Conservation (phyloP, 2,797 vertebrate species). For the Neopelma chrysocephalum region DNA sequence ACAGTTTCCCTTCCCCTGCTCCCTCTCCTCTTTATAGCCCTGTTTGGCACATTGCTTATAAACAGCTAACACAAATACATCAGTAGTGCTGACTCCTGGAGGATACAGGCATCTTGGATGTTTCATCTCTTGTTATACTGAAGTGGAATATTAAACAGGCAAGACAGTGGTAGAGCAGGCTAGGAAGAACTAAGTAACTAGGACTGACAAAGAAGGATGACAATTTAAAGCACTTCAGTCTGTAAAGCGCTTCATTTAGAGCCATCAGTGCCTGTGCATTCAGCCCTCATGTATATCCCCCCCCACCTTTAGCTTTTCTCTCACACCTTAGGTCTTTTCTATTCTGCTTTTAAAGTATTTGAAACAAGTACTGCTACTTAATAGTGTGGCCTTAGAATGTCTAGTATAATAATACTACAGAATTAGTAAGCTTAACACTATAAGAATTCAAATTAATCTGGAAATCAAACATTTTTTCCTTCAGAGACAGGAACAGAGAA, state of each 20-base stretch:
- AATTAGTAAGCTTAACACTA: not conserved
- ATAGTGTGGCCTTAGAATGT: not conserved
- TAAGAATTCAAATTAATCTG: not conserved
- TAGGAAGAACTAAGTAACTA: not conserved
- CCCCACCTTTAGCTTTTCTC: not conserved
- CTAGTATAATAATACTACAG: not conserved
- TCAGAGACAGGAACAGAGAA: not conserved
- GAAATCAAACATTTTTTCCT: not conserved
- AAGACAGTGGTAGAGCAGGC: slow-evolving; percentile 8
- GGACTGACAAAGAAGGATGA: not conserved
- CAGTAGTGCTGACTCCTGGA: slow-evolving; percentile 28
- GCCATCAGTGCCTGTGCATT: not conserved
- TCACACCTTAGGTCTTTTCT: not conserved
- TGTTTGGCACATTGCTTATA: not conserved
- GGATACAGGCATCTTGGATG: slow-evolving; percentile 26
- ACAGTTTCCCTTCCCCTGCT: not conserved
- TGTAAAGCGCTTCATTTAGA: slow-evolving; percentile 12
- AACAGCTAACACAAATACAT: slow-evolving; percentile 25
- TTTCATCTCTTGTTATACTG: slow-evolving; percentile 53
- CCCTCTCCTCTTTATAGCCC: not conserved
- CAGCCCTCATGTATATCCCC: not conserved
- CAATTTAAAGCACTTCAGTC: slow-evolving; percentile 11
- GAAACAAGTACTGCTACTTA: not conserved
- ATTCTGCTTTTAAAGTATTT: not conserved
- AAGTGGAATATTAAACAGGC: slow-evolving; percentile 57